Base-by-base conservation (phyloP, 2,797 vertebrate species). In the Orestias chungarensis region DNA sequence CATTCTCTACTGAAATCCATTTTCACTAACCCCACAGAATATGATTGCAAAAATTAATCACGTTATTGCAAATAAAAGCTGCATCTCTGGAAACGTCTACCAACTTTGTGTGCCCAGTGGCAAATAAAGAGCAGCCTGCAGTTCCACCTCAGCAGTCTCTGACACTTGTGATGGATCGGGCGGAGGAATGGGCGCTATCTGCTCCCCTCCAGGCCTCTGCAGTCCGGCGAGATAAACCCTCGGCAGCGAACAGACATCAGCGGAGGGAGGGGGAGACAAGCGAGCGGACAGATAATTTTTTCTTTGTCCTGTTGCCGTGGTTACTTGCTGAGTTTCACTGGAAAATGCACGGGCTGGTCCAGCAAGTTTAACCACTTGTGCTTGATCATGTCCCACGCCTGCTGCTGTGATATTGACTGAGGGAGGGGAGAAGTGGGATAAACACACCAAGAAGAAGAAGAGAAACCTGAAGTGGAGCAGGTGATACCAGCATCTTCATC, bases 311-410 rank as follows among this genome's bases (percentile, higher is more conserved):
- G 92, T 93, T 94, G 83, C 87, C 65, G 31, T 84, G 83, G 93
- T 86, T 87, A 94, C 89, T 44, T 82, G 80, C 90, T 81, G 87
- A 86, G 88, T 83, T 92, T 71, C 86, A 79, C 71, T 89, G 90
- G 86, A 92, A 94, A 93, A 83, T 44, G 74, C 84, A 68, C 72
- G 82, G 1, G 55, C 86, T 86, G 67, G 87, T 86, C 86, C 80
- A 90, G 89, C 94, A 76, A 91, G 91, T 94, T 91, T 83, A 88
- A 88, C 91, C 83, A 85, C 87, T 71, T 82, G 38, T 70, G 73
- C 73, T 88, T 81, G 88, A 92, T 92, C 83, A 84, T 90, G 86
- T 85, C 86, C 82, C 89, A 91, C 87, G 69, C 86, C 82, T 49
- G 79, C 78, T 50, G 74, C 83, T 73, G 46, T 54, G 40, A 40